Evolutionary conservation across 2,888 invertebrate species (phyloP).

Genomic region (Acrobeloides nanus): DNA sequence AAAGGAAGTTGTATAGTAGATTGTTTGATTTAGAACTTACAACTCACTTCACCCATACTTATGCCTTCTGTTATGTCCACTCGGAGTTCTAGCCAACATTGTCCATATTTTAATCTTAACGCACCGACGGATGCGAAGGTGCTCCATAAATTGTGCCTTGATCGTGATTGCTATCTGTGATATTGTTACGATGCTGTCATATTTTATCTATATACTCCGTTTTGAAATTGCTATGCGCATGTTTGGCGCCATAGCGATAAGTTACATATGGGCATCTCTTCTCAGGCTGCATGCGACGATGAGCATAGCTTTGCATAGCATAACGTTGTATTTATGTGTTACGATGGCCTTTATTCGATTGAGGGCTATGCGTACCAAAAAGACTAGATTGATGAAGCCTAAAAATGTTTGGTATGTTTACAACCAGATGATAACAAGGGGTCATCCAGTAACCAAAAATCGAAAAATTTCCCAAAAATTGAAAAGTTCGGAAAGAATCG

Average conservation of each 20-base stretch:
- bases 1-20: neutral
- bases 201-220: constrained; percentile 30
- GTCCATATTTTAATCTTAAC: constrained; percentile 31
- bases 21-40: constrained; percentile 20
- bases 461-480: too few species aligned
- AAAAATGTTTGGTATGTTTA: constrained; percentile 16
- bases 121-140: constrained; percentile 28
- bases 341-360: constrained; percentile 31
- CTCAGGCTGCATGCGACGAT: constrained; percentile 29
- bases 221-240: constrained; percentile 23
- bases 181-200: constrained; percentile 28
- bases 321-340: constrained; percentile 28
- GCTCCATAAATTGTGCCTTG: constrained; percentile 27
- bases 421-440: too few species aligned
- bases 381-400: constrained; percentile 24
- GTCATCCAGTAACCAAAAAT: too few species aligned
- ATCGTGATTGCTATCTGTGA: constrained; percentile 32
- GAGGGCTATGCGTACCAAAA: constrained; percentile 31
- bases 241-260: constrained; percentile 14
- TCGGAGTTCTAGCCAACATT: constrained; percentile 31
- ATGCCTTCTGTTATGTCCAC: constrained; percentile 29
- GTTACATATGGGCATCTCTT: constrained; percentile 28
- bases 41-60: constrained; percentile 28
- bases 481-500: too few species aligned
- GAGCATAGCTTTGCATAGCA: constrained; percentile 26